A percentile compares a stretch with the other conserved stretches of the same genome.
These are phyloP conservation scores for Athrips mouffetella DNA, from an alignment of 2,888 invertebrate species.

Conservation along the genomic window DNA sequence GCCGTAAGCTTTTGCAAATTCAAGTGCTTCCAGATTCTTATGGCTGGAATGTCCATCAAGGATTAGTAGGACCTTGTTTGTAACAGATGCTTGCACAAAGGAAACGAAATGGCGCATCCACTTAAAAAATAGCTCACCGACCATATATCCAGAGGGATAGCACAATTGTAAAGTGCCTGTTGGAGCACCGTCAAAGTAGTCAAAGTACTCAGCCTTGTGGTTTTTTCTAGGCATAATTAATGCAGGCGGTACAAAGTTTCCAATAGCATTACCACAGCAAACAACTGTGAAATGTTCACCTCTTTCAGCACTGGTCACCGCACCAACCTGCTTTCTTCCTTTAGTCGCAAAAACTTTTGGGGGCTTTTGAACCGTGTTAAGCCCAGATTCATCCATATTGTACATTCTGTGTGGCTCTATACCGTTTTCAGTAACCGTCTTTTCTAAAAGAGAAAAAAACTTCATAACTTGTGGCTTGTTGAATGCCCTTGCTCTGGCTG, in stretches of 20 bases:
- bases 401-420: not conserved
- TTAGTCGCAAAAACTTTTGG: constrained; percentile 20
- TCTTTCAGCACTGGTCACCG: constrained; percentile 17
- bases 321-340: constrained; percentile 22
- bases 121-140: constrained; percentile 27
- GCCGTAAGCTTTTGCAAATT: constrained; percentile 34
- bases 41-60: not conserved
- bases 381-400: no score
- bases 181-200: constrained; percentile 37
- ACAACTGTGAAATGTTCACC: constrained; percentile 16
- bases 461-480: constrained; percentile 16
- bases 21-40: not conserved
- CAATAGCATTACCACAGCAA: constrained; percentile 7
- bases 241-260: constrained; percentile 5
- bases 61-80: not conserved
- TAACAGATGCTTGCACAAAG: no score
- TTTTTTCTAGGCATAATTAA: constrained; percentile 32
- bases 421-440: not conserved
- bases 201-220: constrained; percentile 32
- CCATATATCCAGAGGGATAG: constrained; percentile 32
- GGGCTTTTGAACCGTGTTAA: constrained; percentile 16
- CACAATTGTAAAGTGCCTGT: constrained; percentile 32
- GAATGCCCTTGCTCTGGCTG: constrained; percentile 20
- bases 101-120: no score
- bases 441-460: not conserved